Base-by-base conservation (phyloP, 2,888 invertebrate species). In the Trachelus troglodyta region DNA sequence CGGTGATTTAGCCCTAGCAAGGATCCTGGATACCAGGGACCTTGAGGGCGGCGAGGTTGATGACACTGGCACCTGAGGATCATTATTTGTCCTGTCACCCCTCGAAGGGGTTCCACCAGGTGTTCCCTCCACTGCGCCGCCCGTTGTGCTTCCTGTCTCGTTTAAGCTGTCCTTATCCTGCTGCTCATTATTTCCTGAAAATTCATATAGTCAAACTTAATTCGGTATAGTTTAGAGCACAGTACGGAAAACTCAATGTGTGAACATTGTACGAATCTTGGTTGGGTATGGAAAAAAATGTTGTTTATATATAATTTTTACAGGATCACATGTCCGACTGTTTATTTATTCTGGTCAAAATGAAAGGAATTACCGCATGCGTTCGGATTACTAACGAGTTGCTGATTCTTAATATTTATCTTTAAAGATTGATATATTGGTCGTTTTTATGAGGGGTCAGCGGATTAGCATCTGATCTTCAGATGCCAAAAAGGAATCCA, bases 141-240 rank as follows among this genome's bases (percentile, higher is more conserved):
- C 91, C 80, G 91, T 89, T 79, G 89, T 89, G 78, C 91, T 91
- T 82, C 90, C 90, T 78, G 92, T 91, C 80, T 92, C 92, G 90
- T 92, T 92, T 87, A 93, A 85, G 81, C 92, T 92, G 85, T 93
- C 93, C 83, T 91, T 91, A 81, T 93, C 93, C 76, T 92, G 92
- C 75, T 92, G 91, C 81, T 92, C 93, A 88, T 92, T 92, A 87
- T 90, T 92, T 82, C 89, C 92, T 92, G 89, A 23, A 56, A 56
- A 56, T 56, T 56, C 23, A 9, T 23, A 56, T 9, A 23, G 56
- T 23, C 1, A 56, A 56, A 9, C 9, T 56, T 6, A 56, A 3
- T 23, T 56, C 2, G 23, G 23, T 56, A 2, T 56, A 56, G 40
- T 6, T 40, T 1, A 23, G 56, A 56, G 23, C 9, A 56, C 56